Conservation (phyloP, 2,888 invertebrate species). For the Panorpa germanica region DNA sequence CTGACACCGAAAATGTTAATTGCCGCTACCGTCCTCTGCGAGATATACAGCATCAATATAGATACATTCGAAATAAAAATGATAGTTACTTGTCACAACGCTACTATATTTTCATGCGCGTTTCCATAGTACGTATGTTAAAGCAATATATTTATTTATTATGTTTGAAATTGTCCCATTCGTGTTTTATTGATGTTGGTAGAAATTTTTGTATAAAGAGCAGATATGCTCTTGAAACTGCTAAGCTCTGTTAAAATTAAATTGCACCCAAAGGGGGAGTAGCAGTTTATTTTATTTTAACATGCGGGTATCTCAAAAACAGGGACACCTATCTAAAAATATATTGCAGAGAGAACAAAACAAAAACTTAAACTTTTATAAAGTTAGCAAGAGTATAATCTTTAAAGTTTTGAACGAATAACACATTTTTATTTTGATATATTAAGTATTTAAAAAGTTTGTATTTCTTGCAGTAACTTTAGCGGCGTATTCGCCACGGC, state of each 20-base stretch:
- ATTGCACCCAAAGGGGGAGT: no score
- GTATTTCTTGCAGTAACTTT: slow-evolving; percentile 36
- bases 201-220: no score
- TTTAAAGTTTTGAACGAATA: neutral
- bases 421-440: neutral
- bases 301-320: neutral
- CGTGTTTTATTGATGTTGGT: no score
- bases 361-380: neutral
- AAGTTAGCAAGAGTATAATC: no score
- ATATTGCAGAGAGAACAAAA: neutral
- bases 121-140: slow-evolving; percentile 56
- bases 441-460: neutral
- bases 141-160: slow-evolving; percentile 1
- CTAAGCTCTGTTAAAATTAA: no score
- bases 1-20: slow-evolving; percentile 38
- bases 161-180: neutral
- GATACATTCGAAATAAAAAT: slow-evolving; percentile 46
- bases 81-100: slow-evolving; percentile 65
- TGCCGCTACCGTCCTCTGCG: slow-evolving; percentile 58
- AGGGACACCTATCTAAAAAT: no score
- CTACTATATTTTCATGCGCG: slow-evolving; percentile 57
- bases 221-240: no score
- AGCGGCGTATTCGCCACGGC: slow-evolving; percentile 77
- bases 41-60: slow-evolving; percentile 61
- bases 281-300: neutral